These are phyloP conservation scores for Urocolius indicus DNA, from an alignment of 2,113 vertebrate genomes.

Conservation along the genomic window DNA sequence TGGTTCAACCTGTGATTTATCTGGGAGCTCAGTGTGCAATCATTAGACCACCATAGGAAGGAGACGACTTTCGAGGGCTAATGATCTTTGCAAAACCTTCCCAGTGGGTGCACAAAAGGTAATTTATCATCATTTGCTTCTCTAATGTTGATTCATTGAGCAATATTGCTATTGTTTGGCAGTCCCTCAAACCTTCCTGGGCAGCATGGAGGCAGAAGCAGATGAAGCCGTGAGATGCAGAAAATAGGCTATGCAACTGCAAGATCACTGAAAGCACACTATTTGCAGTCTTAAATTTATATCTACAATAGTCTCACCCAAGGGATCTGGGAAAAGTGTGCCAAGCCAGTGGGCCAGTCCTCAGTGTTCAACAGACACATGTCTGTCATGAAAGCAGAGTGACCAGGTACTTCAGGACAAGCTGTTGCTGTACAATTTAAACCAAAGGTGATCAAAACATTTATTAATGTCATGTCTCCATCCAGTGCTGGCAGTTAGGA, in stretches of 20 bases:
- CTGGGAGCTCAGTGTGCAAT: background rate
- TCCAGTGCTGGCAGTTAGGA: accelerated
- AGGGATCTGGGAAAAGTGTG: accelerated
- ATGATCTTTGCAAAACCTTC: background rate
- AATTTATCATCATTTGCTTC: background rate
- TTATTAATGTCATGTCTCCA: background rate
- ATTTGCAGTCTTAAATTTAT: accelerated
- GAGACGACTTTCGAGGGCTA: background rate
- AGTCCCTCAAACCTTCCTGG: background rate
- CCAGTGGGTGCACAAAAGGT: background rate
- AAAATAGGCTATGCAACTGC: background rate
- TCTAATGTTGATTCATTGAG: background rate
- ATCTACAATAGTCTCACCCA: accelerated
- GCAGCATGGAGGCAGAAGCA: accelerated
- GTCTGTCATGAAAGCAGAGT: accelerated
- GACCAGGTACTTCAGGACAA: accelerated
- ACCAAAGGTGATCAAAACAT: background rate
- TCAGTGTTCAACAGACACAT: accelerated
- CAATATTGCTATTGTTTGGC: background rate
- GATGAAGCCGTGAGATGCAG: background rate
- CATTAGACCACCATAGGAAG: slow-evolving; percentile 1
- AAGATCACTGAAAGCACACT: accelerated
- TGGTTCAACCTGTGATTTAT: background rate
- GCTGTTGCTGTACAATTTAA: accelerated
- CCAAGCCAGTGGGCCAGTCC: accelerated